Base-by-base conservation (phyloP, 2,797 vertebrate species). In the Mormyrus hasselquistii region DNA sequence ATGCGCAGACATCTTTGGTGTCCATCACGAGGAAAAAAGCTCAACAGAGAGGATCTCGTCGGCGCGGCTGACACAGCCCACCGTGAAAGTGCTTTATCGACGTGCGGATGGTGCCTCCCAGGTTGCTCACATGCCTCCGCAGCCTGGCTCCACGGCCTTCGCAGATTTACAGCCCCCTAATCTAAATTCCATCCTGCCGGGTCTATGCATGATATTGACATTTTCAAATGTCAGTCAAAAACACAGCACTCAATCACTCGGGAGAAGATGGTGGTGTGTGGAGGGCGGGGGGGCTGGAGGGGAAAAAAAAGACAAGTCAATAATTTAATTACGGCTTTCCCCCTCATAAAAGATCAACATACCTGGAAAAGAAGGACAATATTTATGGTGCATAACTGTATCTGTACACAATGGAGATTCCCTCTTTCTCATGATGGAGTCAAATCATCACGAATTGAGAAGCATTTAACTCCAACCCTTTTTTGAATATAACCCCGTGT, bases 211-310 rank as follows among this genome's bases (percentile, higher is more conserved):
- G 89, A 53, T 89, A 53, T 87, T 89, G 89, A 87, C 89, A 89
- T 89, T 89, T 89, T 52, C 49, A 89, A 89, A 89, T 89, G 89
- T 89, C 89, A 89, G 86, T 89, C 86, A 87, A 53, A 89, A 82
- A 89, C 86, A 87, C 86, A 57, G 53, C 38, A 50, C 86, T 53
- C 85, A 89, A 89, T 89, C 79, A 89, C 53, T 65, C 12, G 19
- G 44, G 50, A 38, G 57, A 19, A n/a, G 22, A n/a, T 47, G 34
- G 57, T 34, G 29, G 29, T 34, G 29, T 34, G 29, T 34, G 29
- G 47, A 25, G n/a, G 38, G 57, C 29, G 22, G 22, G 19, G 19
- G 10, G 22, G n/a, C 38, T 6, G 12, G 41, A 10, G 49, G 41
- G 16, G 29, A 34, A 38, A 86, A 86, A 79, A 44, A 79, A 44